These are phyloP conservation scores for Microtus richardsoni DNA, from an alignment of 2,113 vertebrate species.

Conservation along the genomic window DNA sequence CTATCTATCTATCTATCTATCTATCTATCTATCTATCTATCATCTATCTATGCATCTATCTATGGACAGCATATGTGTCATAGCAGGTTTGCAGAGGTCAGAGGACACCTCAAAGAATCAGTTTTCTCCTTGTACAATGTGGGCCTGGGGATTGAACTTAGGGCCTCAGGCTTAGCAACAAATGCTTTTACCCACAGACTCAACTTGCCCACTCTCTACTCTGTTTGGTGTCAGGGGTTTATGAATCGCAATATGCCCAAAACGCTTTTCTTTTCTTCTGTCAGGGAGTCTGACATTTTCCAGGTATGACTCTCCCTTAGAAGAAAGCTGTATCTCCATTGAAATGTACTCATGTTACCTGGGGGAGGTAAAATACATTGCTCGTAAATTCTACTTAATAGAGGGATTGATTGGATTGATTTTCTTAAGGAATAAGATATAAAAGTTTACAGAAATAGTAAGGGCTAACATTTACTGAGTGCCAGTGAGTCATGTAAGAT, in stretches of 20 bases:
- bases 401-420: constrained; percentile 49
- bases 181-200: no score
- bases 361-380: constrained; percentile 16
- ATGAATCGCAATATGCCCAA: neutral
- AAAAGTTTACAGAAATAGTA: constrained; percentile 56
- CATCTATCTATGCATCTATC: neutral
- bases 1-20: neutral
- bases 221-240: neutral
- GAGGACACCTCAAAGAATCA: neutral
- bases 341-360: neutral
- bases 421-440: constrained; percentile 57
- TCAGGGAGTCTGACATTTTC: constrained; percentile 1
- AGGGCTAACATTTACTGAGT: constrained; percentile 40
- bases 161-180: neutral
- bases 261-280: neutral
- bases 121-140: neutral
- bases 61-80: neutral
- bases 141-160: neutral
- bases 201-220: neutral
- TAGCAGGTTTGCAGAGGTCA: neutral
- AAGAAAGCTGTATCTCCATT: neutral
- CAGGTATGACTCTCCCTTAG: neutral
- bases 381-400: constrained; percentile 31
- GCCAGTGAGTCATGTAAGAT: neutral
- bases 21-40: no score